Percentiles rank a stretch among this genome's conserved stretches.
phyloP scores from a whole-genome alignment of 2,888 invertebrate species.

The Trichopria drosophilae region DNA sequence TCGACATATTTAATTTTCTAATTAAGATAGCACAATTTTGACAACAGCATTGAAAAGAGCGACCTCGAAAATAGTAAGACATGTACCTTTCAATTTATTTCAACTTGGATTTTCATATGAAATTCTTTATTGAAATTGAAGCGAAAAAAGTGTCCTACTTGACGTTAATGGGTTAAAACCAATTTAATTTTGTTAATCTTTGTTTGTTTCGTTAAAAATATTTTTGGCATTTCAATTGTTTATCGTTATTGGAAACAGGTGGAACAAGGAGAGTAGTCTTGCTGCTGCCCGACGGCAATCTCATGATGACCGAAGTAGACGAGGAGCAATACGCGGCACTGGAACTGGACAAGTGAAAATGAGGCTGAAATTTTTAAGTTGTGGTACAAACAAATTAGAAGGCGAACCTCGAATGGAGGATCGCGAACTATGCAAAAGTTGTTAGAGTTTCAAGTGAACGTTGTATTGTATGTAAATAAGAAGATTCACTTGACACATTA shows the following conservation, averaged over 20 bases:
- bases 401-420: conserved; percentile 27
- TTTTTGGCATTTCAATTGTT: no score
- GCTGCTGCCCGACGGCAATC: conserved; percentile 80
- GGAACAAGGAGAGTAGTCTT: conserved; percentile 82
- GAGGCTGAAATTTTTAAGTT: conserved; percentile 8
- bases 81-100: no score
- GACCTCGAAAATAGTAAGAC: no score
- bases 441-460: conserved; percentile 43
- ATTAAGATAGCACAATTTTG: no score
- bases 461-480: conserved; percentile 56
- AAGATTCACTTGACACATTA: conserved; percentile 40
- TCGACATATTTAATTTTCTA: no score
- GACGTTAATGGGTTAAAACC: no score
- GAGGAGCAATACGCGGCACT: conserved; percentile 80
- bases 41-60: no score
- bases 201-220: no score
- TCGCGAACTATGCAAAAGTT: conserved; percentile 35
- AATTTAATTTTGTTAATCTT: no score
- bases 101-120: no score
- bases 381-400: conserved; percentile 22
- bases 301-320: conserved; percentile 86
- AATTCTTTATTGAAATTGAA: no score
- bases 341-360: conserved; percentile 63
- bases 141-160: no score
- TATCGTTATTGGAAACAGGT: conserved; percentile 61